Evolutionary conservation across 2,113 vertebrate genomes (phyloP).

Genomic region (Semnornis frantzii): DNA sequence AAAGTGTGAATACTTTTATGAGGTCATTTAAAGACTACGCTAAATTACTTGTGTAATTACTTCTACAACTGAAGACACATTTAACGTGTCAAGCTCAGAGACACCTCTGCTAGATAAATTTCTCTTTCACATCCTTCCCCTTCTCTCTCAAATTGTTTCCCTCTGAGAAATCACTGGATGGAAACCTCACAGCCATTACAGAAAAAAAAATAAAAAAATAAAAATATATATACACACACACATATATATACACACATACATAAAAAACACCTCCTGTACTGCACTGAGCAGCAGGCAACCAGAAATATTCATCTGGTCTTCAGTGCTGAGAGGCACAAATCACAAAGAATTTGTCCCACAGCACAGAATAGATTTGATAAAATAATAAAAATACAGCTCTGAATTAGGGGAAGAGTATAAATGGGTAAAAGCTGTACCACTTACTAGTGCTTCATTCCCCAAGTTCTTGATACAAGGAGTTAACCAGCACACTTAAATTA

Average conservation of each 20-base stretch:
- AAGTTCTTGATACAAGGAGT: neutral
- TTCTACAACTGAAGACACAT: conserved; percentile 25
- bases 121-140: neutral
- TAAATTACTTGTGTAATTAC: conserved; percentile 56
- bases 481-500: neutral
- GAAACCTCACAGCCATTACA: neutral
- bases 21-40: conserved; percentile 24
- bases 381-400: neutral
- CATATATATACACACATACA: neutral
- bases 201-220: no score
- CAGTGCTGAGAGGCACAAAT: neutral
- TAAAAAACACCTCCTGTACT: neutral
- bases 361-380: neutral
- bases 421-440: neutral
- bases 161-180: conserved; percentile 3
- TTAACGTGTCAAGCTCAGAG: conserved; percentile 5
- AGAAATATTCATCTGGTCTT: neutral
- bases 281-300: neutral
- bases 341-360: neutral
- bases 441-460: neutral
- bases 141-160: neutral
- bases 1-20: conserved; percentile 61
- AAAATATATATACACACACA: neutral
- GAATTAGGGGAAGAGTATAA: no score
- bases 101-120: neutral